These are phyloP conservation scores for Cynoglossus semilaevis DNA, from an alignment of 2,113 vertebrate species.

Conservation along the genomic window DNA sequence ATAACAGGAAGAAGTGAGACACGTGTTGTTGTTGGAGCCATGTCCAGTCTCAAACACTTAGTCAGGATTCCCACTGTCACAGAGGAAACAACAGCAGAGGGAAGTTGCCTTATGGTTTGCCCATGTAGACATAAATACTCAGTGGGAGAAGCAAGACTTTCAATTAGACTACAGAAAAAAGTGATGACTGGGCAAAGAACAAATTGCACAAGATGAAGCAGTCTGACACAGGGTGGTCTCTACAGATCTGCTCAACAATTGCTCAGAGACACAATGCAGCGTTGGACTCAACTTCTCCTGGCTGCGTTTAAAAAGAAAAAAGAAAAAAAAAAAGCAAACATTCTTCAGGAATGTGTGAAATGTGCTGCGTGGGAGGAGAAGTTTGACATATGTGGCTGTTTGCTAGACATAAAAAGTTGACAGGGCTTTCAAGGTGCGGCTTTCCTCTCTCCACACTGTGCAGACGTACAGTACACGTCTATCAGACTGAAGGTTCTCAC, in stretches of 20 bases:
- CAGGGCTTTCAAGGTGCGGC: conserved; percentile 67
- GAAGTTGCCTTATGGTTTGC: conserved; percentile 63
- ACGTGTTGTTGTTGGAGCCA: conserved; percentile 62
- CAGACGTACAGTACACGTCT: no score
- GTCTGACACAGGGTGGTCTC: conserved; percentile 1
- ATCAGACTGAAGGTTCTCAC: no score
- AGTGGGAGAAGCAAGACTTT: conserved; percentile 51
- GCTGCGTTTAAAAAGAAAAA: conserved; percentile 19
- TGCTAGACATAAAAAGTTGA: conserved; percentile 58
- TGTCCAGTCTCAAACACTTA: conserved; percentile 49
- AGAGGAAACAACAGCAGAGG: conserved; percentile 70
- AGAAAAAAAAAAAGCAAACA: conserved; percentile 52
- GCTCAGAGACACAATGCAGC: conserved; percentile 25
- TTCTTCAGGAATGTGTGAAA: conserved; percentile 71
- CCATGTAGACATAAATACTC: conserved; percentile 62
- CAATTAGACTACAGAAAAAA: conserved; percentile 55
- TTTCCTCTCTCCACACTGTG: conserved; percentile 15
- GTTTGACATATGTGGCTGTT: conserved; percentile 65
- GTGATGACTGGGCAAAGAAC: conserved; percentile 62
- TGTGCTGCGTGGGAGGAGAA: conserved; percentile 68
- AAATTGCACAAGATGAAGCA: conserved; percentile 48
- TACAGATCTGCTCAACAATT: conserved; percentile 2
- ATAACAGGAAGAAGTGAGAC: conserved; percentile 69
- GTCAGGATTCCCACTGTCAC: conserved; percentile 67
- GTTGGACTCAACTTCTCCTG: conserved; percentile 42